Base-by-base conservation (phyloP, 2,113 vertebrate species). In the Heterocephalus glaber region DNA sequence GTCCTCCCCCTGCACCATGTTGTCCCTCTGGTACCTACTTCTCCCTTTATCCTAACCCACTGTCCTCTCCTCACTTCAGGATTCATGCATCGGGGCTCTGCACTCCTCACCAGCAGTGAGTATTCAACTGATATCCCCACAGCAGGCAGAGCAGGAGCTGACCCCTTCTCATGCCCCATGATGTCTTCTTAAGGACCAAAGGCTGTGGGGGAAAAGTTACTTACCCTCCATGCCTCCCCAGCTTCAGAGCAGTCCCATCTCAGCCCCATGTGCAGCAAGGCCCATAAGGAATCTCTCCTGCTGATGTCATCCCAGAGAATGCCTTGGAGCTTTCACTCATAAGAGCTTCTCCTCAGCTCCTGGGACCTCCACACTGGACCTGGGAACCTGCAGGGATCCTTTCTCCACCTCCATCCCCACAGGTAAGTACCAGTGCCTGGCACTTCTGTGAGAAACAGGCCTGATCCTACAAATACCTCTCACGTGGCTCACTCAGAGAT, bases 341-440 rank as follows among this genome's bases (percentile, higher is more conserved):
- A 16, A 30, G 26, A 44, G 68, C 77, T 91, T 91, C 80, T 88
- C 77, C 63, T 44, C n/a, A 95, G 96, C 83, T 95, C 38, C 94
- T 30, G 54, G 5, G 33, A 91, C 68, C n/a, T 70, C 87, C 20
- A 58, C 66, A 7, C 76, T 30, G 13, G 19, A 49, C 52, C 68
- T 58, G 14, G 83, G 33, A 38, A 68, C 54, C 26, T 84, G 68
- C 56, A 61, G 10, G 20, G 44, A 26, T 47, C 87, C n/a, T 17
- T 35, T 47, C 11, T 86, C 65, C 17, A 49, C 41, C 54, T 54
- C 91, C 33, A 83, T 68, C 14, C 61, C 76, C 68, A 63, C 54
- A 28, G 61, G 91, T 87, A 26, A 65, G 74, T 35, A 41, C 35
- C 4, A 16, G 60, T 58, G 2, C 33, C 9, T 19, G 61, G 24